These are phyloP conservation scores for Bathynomus jamesi DNA, from an alignment of 1,140 invertebrate species.

Conservation along the genomic window DNA sequence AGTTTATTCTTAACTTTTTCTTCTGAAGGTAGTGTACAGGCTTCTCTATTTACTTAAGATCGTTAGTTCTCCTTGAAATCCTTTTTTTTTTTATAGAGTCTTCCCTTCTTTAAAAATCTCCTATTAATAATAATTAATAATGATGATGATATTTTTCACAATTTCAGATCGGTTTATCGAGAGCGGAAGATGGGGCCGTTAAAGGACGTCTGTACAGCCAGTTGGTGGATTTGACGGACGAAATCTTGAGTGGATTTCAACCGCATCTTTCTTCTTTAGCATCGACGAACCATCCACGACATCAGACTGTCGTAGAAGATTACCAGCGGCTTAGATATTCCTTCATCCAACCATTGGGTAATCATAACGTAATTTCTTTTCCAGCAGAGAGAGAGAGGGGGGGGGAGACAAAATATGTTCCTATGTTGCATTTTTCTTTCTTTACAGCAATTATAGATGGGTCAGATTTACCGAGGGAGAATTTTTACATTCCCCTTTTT, in stretches of 20 bases:
- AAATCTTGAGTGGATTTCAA: constrained; percentile 65
- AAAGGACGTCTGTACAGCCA: constrained; percentile 56
- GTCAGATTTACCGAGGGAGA: no score
- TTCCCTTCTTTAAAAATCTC: not conserved
- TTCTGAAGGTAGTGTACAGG: no score
- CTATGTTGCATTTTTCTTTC: no score
- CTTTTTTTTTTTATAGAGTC: no score
- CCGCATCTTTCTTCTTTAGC: constrained; percentile 23
- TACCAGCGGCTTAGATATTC: constrained; percentile 15
- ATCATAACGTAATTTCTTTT: constrained; percentile 5
- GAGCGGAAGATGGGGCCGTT: constrained; percentile 43
- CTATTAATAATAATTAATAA: not conserved
- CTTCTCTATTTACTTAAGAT: no score
- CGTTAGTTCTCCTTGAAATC: no score
- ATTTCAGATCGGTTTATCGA: constrained; percentile 38
- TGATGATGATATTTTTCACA: not conserved
- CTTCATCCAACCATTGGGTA: constrained; percentile 30
- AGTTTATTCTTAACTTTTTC: no score
- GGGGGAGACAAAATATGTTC: no score
- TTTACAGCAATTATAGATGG: no score
- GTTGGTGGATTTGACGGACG: constrained; percentile 61
- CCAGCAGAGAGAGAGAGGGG: no score
- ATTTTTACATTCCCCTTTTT: no score
- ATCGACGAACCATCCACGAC: constrained; percentile 40
- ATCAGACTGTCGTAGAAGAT: constrained; percentile 32